A percentile compares a stretch with the other conserved stretches of the same genome.
phyloP scores from a whole-genome alignment of 2,888 invertebrate species.

The Caenorhabditis sp. region DNA sequence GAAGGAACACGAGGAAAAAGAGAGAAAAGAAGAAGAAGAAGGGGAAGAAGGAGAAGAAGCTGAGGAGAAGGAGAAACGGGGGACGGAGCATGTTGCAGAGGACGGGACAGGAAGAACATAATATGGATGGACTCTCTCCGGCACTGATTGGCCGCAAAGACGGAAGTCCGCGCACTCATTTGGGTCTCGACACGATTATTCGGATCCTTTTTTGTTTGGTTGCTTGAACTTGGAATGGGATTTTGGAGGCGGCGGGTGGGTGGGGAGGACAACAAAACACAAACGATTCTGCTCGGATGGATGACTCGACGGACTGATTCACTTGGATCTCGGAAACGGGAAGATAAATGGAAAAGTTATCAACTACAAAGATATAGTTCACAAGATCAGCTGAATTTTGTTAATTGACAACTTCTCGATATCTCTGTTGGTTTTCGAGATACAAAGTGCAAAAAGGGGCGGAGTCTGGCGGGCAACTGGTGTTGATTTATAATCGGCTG shows the following conservation, averaged over 20 bases:
- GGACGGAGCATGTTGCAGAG: not conserved
- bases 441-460: too few species aligned
- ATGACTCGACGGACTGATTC: not conserved
- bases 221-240: not conserved
- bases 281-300: not conserved
- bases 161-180: not conserved
- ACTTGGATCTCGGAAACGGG: too few species aligned
- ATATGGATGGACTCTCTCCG: constrained; percentile 30
- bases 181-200: not conserved
- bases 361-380: too few species aligned
- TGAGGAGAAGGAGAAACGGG: not conserved
- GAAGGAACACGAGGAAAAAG: not conserved
- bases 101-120: constrained; percentile 21
- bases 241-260: too few species aligned
- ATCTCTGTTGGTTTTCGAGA: too few species aligned
- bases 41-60: not conserved
- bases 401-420: too few species aligned
- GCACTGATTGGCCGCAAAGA: constrained; percentile 26
- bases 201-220: not conserved
- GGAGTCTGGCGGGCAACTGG: too few species aligned
- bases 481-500: too few species aligned
- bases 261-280: too few species aligned
- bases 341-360: too few species aligned
- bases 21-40: not conserved
- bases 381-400: too few species aligned